A percentile compares a stretch with the other conserved stretches of the same genome.
Conservation (phyloP, 2,797 vertebrate genomes). For the Lithobates pipiens region DNA sequence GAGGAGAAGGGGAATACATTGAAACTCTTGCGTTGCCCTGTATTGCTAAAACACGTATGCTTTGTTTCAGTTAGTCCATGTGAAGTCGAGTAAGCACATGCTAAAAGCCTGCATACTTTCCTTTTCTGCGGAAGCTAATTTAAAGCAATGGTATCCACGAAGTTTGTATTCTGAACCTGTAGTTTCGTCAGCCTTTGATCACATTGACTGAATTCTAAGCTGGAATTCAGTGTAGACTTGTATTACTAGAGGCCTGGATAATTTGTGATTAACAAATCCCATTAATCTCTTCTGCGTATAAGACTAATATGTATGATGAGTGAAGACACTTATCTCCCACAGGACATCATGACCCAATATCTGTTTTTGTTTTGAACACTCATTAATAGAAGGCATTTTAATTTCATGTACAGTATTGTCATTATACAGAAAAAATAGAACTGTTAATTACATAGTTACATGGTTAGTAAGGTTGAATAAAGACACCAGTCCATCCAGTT, state of each 20-base stretch:
- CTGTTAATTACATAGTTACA: too few species aligned
- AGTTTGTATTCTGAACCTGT: not conserved
- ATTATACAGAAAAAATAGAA: too few species aligned
- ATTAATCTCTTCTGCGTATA: conserved; percentile 1
- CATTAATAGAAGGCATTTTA: too few species aligned
- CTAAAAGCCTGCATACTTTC: too few species aligned
- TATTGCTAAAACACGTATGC: not conserved
- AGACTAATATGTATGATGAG: not conserved
- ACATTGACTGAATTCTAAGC: not conserved
- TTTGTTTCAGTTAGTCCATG: too few species aligned
- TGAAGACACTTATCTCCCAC: too few species aligned
- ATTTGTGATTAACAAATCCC: not conserved
- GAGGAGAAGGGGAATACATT: too few species aligned
- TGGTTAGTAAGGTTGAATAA: too few species aligned
- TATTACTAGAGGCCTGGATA: not conserved
- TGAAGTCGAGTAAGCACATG: too few species aligned
- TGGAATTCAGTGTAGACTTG: conserved; percentile 11
- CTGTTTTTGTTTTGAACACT: not conserved
- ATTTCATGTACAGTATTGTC: too few species aligned
- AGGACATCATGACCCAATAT: not conserved
- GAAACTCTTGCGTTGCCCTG: not conserved
- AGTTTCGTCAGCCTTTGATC: not conserved
- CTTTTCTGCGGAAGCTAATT: not conserved
- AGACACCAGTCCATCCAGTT: too few species aligned
- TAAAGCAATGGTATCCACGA: not conserved